Percentiles rank a stretch among this genome's conserved stretches.
phyloP scores from a whole-genome alignment of 2,113 vertebrate species.

The Albula glossodonta region DNA sequence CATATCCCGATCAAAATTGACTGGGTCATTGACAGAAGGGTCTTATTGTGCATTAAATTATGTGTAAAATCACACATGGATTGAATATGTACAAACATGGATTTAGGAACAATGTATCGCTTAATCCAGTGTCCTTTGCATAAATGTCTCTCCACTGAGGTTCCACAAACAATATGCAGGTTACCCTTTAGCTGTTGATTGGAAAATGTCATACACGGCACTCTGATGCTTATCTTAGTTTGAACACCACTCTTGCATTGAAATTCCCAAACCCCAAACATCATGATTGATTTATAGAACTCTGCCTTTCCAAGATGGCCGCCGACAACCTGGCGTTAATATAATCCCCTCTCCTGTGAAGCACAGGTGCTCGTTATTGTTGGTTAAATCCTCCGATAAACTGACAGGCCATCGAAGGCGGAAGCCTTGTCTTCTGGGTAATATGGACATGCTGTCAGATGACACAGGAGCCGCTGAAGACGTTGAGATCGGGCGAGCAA shows the following conservation, averaged over 20 bases:
- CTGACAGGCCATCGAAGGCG: constrained; percentile 17
- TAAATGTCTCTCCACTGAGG: not conserved
- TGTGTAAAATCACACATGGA: too few relatives aligned
- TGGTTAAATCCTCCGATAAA: constrained; percentile 20
- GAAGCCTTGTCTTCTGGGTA: not conserved
- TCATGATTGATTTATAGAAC: constrained; percentile 20
- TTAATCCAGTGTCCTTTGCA: too few relatives aligned
- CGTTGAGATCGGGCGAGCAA: not conserved
- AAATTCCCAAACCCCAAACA: constrained; percentile 6
- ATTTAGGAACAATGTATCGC: too few relatives aligned
- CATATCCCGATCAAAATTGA: too few relatives aligned
- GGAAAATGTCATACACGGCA: not conserved
- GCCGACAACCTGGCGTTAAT: not conserved
- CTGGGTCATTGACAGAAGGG: not conserved
- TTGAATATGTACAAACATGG: too few relatives aligned
- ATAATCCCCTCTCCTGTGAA: constrained; percentile 18
- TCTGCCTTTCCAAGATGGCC: constrained; percentile 1
- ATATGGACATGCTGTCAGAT: constrained; percentile 4
- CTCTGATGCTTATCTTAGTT: constrained; percentile 16
- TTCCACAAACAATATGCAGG: not conserved
- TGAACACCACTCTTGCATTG: not conserved
- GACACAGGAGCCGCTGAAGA: not conserved
- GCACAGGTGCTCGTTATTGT: constrained; percentile 19
- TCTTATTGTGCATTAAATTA: not conserved
- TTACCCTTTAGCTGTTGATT: constrained; percentile 1